Conservation (phyloP, 2,113 vertebrate genomes). For the Aegotheles bennettii region DNA sequence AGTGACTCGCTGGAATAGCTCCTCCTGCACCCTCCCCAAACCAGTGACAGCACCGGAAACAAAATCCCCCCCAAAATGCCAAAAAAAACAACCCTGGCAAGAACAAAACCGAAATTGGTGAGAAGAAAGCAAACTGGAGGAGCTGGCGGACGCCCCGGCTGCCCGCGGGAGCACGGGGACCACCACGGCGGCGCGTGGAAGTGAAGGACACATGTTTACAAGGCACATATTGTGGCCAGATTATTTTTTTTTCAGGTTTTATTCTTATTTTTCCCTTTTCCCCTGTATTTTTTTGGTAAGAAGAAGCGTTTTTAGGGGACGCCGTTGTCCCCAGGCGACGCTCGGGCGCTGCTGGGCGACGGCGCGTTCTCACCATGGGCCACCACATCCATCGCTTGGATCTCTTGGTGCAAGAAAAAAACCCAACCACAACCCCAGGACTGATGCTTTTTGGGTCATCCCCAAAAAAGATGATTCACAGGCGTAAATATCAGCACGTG, state of each 20-base stretch:
- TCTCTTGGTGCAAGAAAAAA: background rate
- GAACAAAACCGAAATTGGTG: background rate
- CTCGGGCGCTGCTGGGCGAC: background rate
- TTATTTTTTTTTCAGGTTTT: background rate
- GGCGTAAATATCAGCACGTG: background rate
- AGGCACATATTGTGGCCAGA: slow-evolving; percentile 69
- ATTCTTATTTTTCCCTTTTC: background rate
- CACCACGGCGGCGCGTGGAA: background rate
- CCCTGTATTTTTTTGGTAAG: slow-evolving; percentile 22
- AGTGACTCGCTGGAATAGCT: slow-evolving; percentile 90
- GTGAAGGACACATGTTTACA: slow-evolving; percentile 68
- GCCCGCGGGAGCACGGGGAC: background rate
- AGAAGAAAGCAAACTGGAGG: background rate
- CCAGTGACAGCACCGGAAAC: background rate
- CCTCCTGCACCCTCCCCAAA: background rate
- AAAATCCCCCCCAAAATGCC: background rate
- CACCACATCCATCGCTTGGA: background rate
- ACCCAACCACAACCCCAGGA: background rate
- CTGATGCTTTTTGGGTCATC: background rate
- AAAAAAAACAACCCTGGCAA: background rate
- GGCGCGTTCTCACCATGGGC: background rate
- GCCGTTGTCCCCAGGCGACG: background rate
- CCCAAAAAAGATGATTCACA: background rate
- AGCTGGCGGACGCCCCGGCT: background rate
- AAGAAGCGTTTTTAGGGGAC: slow-evolving; percentile 38